Conservation (phyloP, 2,113 vertebrate species). For the Plecotus auritus region DNA sequence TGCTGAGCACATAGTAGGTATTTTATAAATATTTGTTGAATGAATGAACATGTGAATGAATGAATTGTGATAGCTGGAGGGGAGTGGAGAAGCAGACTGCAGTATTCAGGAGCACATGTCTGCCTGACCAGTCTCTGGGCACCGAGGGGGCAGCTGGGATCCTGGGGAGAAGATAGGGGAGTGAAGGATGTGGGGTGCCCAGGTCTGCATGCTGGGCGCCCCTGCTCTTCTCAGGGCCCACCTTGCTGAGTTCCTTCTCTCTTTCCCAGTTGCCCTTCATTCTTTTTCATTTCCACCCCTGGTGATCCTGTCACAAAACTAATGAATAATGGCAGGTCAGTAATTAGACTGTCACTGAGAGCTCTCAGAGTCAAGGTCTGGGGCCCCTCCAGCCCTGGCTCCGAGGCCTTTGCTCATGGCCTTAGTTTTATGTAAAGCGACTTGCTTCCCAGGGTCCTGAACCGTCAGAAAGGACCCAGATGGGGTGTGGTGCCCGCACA, state of each 20-base stretch:
- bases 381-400: fast-evolving
- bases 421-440: fast-evolving
- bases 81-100: fast-evolving
- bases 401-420: not conserved
- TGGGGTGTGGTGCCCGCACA: fast-evolving
- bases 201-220: no score
- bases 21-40: not conserved
- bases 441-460: not conserved
- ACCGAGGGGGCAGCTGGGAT: not conserved
- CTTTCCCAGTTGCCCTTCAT: not conserved
- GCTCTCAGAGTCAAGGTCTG: not conserved
- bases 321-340: not conserved
- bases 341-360: not conserved
- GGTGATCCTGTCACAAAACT: not conserved
- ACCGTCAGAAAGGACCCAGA: not conserved
- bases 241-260: not conserved
- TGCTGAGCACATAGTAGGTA: no score
- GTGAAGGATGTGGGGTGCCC: not conserved
- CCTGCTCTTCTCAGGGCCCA: not conserved
- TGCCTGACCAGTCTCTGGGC: not conserved
- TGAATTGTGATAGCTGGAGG: fast-evolving
- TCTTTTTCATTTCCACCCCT: not conserved
- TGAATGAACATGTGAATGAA: not conserved
- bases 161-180: not conserved
- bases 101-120: not conserved